phyloP scores from a whole-genome alignment of 2,113 vertebrate species.

The Oryzias celebensis region DNA sequence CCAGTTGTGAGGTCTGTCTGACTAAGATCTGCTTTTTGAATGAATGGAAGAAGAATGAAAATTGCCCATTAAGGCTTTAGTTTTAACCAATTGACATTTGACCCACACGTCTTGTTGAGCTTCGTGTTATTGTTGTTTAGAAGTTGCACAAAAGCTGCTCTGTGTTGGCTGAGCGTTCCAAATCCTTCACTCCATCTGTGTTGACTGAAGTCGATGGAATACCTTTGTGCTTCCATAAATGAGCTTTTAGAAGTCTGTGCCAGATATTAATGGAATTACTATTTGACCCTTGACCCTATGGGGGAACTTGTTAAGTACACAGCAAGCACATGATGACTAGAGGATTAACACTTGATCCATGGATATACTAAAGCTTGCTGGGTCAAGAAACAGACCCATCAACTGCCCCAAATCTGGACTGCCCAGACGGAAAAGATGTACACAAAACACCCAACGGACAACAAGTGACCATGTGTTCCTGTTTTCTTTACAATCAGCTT shows the following conservation, averaged over 20 bases:
- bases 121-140: neutral
- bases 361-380: conserved; percentile 48
- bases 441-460: conserved; percentile 22
- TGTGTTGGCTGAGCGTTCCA: neutral
- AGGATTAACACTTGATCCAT: conserved; percentile 63
- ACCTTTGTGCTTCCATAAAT: neutral
- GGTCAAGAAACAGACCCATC: conserved; percentile 50
- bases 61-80: too few relatives aligned
- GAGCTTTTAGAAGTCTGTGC: conserved; percentile 12
- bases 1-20: too few relatives aligned
- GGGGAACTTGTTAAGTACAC: conserved; percentile 40
- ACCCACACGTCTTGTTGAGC: neutral
- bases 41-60: too few relatives aligned
- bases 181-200: neutral
- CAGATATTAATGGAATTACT: conserved; percentile 53
- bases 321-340: conserved; percentile 45
- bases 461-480: conserved; percentile 52
- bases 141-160: neutral
- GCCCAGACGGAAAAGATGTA: neutral
- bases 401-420: conserved; percentile 13
- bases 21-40: too few relatives aligned
- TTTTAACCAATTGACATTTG: neutral
- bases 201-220: neutral
- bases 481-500: conserved; percentile 56
- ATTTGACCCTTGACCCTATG: conserved; percentile 34